phyloP scores from a whole-genome alignment of 2,888 invertebrate species.

The Drosophila flavopinicola region DNA sequence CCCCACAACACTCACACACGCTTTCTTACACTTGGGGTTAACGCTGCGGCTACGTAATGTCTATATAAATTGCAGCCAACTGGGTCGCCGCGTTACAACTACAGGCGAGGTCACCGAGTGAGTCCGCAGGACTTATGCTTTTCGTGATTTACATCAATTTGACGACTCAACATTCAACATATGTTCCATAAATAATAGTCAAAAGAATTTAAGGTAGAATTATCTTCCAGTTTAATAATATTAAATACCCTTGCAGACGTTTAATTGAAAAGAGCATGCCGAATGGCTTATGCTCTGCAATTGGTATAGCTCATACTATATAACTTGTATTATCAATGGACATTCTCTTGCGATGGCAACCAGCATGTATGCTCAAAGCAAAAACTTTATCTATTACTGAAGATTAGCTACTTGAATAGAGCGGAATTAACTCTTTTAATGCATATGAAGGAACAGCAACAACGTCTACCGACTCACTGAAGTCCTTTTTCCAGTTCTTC shows the following conservation, averaged over 20 bases:
- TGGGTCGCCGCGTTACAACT: too few species aligned
- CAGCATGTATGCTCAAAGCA: too few species aligned
- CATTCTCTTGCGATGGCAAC: too few species aligned
- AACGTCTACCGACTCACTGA: conserved; percentile 2
- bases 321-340: too few species aligned
- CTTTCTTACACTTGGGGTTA: conserved; percentile 37
- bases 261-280: too few species aligned
- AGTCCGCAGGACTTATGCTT: too few species aligned
- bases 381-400: background rate
- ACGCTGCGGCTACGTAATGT: conserved; percentile 38
- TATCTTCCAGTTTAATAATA: too few species aligned
- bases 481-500: background rate
- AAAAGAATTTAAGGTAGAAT: too few species aligned
- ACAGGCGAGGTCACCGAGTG: too few species aligned
- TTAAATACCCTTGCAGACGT: too few species aligned
- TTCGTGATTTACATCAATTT: background rate
- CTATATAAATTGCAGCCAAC: conserved; percentile 6
- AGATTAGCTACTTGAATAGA: conserved; percentile 16
- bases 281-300: too few species aligned
- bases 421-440: background rate
- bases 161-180: conserved; percentile 49
- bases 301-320: too few species aligned
- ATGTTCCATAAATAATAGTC: conserved; percentile 51
- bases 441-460: conserved; percentile 6
- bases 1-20: conserved; percentile 22